Evolutionary conservation across 2,888 invertebrate species (phyloP).

Genomic region (Lacanobia wlatinum): DNA sequence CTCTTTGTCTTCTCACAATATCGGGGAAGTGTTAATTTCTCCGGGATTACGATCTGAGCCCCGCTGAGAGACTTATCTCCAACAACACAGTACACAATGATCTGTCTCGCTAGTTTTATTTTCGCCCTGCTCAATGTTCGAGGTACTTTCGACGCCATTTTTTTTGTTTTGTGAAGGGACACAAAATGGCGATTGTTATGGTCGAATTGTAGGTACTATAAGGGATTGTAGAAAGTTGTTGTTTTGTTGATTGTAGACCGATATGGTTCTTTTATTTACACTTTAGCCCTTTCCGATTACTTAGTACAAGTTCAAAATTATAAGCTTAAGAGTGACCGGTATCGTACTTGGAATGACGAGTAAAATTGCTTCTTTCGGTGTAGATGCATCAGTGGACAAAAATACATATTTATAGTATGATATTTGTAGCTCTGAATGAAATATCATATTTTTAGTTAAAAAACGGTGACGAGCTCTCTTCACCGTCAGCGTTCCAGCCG

Average conservation of each 20-base stretch:
- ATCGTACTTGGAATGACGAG: too few relatives aligned
- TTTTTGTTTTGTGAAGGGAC: slow-evolving; percentile 45
- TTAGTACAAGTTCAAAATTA: too few relatives aligned
- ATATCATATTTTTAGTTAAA: too few relatives aligned
- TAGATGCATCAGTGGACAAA: too few relatives aligned
- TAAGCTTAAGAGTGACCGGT: too few relatives aligned
- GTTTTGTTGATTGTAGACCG: neutral
- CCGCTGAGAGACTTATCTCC: slow-evolving; percentile 66
- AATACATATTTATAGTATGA: too few relatives aligned
- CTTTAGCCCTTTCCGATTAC: neutral
- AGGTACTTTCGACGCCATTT: slow-evolving; percentile 51
- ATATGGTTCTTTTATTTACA: neutral
- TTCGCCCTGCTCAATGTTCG: slow-evolving; percentile 39
- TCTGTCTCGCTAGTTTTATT: slow-evolving; percentile 56
- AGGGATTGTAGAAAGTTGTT: slow-evolving; percentile 15
- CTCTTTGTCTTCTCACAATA: slow-evolving; percentile 31
- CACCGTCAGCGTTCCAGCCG: too few relatives aligned
- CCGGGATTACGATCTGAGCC: slow-evolving; percentile 51
- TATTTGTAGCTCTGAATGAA: neutral
- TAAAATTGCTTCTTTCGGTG: too few relatives aligned
- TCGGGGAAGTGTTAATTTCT: slow-evolving; percentile 64
- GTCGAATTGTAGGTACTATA: neutral
- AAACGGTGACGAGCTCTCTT: too few relatives aligned
- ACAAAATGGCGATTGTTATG: slow-evolving; percentile 44
- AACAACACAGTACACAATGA: slow-evolving; percentile 59